Conservation (phyloP, 2,113 vertebrate genomes). For the Carassius gibelio region DNA sequence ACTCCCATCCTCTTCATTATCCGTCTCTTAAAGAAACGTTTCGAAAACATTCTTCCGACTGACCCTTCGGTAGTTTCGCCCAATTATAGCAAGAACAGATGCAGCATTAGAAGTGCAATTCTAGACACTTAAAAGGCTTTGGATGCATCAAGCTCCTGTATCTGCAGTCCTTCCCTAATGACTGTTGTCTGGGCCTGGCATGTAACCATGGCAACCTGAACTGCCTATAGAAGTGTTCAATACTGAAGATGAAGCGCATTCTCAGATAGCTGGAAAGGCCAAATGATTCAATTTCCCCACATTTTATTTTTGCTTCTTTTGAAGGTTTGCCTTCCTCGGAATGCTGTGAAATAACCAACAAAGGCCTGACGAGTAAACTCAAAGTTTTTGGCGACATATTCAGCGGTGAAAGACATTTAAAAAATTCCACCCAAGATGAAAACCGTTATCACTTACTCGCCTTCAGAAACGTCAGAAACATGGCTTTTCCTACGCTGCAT, state of each 20-base stretch:
- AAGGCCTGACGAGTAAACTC: neutral
- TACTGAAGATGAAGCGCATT: neutral
- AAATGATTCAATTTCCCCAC: neutral
- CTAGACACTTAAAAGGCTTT: neutral
- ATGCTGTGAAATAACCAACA: neutral
- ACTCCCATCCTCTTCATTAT: neutral
- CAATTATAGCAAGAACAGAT: neutral
- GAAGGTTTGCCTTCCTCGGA: neutral
- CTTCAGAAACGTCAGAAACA: too few relatives aligned
- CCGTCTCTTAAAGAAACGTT: neutral
- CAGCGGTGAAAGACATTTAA: neutral
- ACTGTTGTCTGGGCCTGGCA: slow-evolving; percentile 1
- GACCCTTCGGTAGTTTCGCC: neutral
- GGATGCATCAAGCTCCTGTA: neutral
- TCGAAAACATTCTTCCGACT: neutral
- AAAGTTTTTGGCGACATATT: neutral
- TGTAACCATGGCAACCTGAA: slow-evolving; percentile 40
- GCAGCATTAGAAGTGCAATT: neutral
- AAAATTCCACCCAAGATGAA: neutral
- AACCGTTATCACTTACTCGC: neutral
- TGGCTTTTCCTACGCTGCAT: too few relatives aligned
- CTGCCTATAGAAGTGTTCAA: slow-evolving; percentile 1
- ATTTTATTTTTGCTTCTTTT: neutral
- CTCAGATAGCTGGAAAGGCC: neutral
- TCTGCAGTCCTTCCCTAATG: neutral